A percentile compares a stretch with the other conserved stretches of the same genome.
Evolutionary conservation across 2,113 vertebrate species (phyloP).

Genomic region (Sclerurus mexicanus): DNA sequence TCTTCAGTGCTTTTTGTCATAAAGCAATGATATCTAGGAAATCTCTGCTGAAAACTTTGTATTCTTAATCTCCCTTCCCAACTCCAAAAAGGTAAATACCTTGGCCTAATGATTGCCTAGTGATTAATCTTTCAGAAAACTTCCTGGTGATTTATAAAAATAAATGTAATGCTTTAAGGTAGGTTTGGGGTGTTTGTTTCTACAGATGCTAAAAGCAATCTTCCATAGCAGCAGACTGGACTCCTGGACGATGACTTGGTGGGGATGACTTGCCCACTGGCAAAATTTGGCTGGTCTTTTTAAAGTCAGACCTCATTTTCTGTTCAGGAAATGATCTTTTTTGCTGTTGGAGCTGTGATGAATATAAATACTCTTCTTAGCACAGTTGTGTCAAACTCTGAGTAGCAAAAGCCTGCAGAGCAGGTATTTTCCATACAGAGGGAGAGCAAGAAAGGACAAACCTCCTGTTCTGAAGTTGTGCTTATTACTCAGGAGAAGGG

Average conservation of each 20-base stretch:
- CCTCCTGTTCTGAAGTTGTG: not conserved
- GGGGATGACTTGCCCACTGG: not conserved
- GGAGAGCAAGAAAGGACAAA: not conserved
- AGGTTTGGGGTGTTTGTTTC: not conserved
- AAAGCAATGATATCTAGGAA: not conserved
- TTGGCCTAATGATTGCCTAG: not conserved
- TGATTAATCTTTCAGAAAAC: not conserved
- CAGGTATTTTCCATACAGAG: not conserved
- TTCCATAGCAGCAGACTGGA: not conserved
- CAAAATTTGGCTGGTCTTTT: not conserved
- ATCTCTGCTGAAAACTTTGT: not conserved
- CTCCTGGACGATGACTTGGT: not conserved
- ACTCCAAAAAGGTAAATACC: not conserved
- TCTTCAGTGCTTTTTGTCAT: not conserved
- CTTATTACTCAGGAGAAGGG: not conserved
- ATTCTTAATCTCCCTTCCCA: not conserved
- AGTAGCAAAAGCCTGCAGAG: not conserved
- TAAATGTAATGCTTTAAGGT: not conserved
- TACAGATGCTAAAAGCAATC: not conserved
- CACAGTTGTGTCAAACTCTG: not conserved
- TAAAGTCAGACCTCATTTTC: not conserved
- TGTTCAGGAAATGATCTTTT: not conserved
- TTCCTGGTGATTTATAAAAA: not conserved
- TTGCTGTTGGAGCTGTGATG: not conserved
- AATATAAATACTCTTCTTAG: not conserved